Base-by-base conservation (phyloP, 2,113 vertebrate species). In the Phycodurus eques region DNA sequence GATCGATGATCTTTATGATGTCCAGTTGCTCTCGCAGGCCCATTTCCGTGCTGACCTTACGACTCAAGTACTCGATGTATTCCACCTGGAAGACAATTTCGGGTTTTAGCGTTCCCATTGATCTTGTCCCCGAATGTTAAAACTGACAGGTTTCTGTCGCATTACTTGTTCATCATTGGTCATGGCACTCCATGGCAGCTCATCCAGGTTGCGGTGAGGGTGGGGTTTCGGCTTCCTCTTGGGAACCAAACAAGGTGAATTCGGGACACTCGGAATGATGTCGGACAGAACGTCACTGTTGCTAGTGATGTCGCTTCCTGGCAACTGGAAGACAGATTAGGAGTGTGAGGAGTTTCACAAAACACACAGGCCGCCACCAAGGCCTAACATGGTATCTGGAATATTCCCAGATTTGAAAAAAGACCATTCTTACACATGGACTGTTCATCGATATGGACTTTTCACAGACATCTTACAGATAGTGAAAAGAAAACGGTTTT, bases 1-100 rank as follows among this genome's bases (percentile, higher is more conserved):
- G 98, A 89, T 99, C 98, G 78, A 98, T 99, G 88, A 99, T 99
- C 90, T 99, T 99, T 89, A 99, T 99, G 86, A 99, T 99, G 89
- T 99, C 98, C 78, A 99, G 95, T 87, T 99, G 97, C 83, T 99
- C 98, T 74, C 97, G 93, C 79, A 99, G 94, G 53, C 97, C 97
- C 98, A 99, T 99, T 89, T 99, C 98, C 44, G 95, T 98, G 92
- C 98, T 99, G 76, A 99, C 97, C 89, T 97, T 98, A 35, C 97
- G 94, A 84, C 98, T 99, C 81, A 99, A 88, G 86, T 99, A 99
- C 68, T 99, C 98, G 43, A 99, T 99, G 90, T 99, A 99, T 92
- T 99, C 98, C 89, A 99, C 98, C 98, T 99, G 81, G n/a, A 77
- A 27, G 49, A 0, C 5, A 3, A 69, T 13, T 13, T 64, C 2